Base-by-base conservation (phyloP, 2,888 invertebrate genomes). In the Ctena decussata region DNA sequence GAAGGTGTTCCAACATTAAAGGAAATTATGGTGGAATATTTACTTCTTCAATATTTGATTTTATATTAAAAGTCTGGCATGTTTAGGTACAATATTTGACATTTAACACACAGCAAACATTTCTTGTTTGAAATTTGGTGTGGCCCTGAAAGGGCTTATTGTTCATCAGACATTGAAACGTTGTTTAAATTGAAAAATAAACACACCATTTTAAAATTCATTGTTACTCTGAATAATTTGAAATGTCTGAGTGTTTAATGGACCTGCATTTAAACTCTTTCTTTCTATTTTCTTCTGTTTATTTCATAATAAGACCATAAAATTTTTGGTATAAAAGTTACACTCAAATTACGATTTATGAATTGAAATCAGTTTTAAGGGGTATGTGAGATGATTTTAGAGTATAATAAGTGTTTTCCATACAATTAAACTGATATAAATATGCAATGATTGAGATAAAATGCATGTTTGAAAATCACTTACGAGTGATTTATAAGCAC, bases 71-170 rank as follows among this genome's bases (percentile, higher is more conserved):
- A 41, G 73, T 75, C 15, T 70, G n/a, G 53, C 75, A 76, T 32
- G 70, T 49, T 71, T 60, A 79, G 27, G n/a, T 77, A 75, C 71
- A 76, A 79, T 79, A 65, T 83, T 79, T 83, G 65, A 72, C 71
- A 72, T 76, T 79, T 27, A 70, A 57, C 46, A 75, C 46, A 60
- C 37, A 75, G 79, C 60, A 83, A 74, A 73, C 74, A 46, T 18
- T 65, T 65, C 35, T 21, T 65, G 30, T 65, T 35, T 65, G 65
- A 65, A 65, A 65, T 35, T 35, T 65, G 65, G 35, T 6, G 35
- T 35, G 8, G 65, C 11, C 65, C 30, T 30, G 30, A 60, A 60
- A 6, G 11, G 30, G 60, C 30, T 30, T 60, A 60, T 60, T 60
- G 60, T 60, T 60, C 3, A 30, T 60, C 65, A 57, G 57, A 27